Evolutionary conservation across 1,140 invertebrate genomes (phyloP).

Genomic region (Drosophila rufa): DNA sequence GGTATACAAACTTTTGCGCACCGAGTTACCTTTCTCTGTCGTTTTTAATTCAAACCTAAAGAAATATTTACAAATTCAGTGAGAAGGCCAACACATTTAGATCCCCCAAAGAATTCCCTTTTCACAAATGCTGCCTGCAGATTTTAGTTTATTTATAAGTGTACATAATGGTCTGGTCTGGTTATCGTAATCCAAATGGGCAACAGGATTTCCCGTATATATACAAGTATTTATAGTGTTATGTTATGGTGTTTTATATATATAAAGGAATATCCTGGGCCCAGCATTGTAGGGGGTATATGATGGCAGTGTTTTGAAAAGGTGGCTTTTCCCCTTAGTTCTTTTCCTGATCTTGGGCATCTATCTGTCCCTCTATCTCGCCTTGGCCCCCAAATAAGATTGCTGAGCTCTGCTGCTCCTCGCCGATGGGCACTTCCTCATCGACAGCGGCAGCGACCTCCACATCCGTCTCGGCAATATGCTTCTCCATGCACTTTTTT

Average conservation of each 20-base stretch:
- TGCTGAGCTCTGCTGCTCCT: background rate
- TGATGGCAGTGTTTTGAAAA: background rate
- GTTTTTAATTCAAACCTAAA: too few relatives aligned
- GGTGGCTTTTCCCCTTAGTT: background rate
- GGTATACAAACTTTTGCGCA: too few relatives aligned
- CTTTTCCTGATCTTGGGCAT: background rate
- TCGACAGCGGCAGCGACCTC: background rate
- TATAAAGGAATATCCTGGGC: constrained; percentile 10
- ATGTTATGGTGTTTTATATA: background rate
- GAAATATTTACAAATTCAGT: too few relatives aligned
- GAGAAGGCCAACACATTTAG: too few relatives aligned
- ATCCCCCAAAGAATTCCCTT: too few relatives aligned
- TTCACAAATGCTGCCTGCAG: background rate
- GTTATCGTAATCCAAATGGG: background rate
- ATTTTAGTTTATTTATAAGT: background rate
- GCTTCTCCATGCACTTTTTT: constrained; percentile 87
- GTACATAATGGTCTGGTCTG: background rate
- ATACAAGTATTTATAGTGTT: background rate
- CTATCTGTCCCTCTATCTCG: background rate
- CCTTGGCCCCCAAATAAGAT: background rate
- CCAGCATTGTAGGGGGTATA: background rate
- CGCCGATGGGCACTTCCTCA: background rate
- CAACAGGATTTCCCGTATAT: constrained; percentile 9
- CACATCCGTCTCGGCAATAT: constrained; percentile 25
- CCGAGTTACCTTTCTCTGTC: too few relatives aligned